Evolutionary conservation across 1,140 invertebrate species (phyloP), one percentile per base, ranked within the genome.

Genomic region (Drosophila pseudoobscura): DNA sequence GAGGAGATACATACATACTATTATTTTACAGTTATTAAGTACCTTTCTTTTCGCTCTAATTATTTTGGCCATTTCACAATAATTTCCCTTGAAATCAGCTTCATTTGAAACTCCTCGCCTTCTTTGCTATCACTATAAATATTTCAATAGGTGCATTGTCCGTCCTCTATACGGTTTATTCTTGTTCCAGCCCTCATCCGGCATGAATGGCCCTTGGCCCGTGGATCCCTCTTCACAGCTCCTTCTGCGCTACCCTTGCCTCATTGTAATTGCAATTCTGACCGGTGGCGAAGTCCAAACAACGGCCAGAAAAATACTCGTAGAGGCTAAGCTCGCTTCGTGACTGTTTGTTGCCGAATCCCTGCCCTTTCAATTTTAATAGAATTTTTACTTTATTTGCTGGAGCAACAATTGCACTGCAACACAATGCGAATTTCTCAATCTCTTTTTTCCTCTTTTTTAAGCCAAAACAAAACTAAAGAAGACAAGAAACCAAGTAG

Each of bases 111-210:
- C 17, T 47, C 31, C 20, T 39, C 24, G 31, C 31, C 26, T 39
- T 68, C 15, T 58, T 82, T 47, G 57, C 54, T 29, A 46, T 66
- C 58, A 43, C 63, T 57, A 78, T 87, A 60, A 82, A 87, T 87
- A 75, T 64, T 85, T 66, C 65, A 87, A 64, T 60, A 72, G 64
- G 61, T 62, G 61, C 83, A 75, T 87, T 85, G 74, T 87, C 44
- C 77, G 57, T 62, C 53, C 54, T 43, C n/a, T 51, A 22, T 17
- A 20, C n/a, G 6, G 45, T 20, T 59, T 46, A 39, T 35, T 51
- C 45, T 43, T 54, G 6, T 0, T 13, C 3, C 35, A 11, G 31
- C 31, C 50, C 59, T 73, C 69, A 29, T 63, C 47, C 49, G n/a
- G 51, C 55, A 69, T 69, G 65, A 63, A 68, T 62, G 26, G 50